Evolutionary conservation across 2,797 vertebrate genomes (phyloP).

Genomic region (Loris lydekkerianus): DNA sequence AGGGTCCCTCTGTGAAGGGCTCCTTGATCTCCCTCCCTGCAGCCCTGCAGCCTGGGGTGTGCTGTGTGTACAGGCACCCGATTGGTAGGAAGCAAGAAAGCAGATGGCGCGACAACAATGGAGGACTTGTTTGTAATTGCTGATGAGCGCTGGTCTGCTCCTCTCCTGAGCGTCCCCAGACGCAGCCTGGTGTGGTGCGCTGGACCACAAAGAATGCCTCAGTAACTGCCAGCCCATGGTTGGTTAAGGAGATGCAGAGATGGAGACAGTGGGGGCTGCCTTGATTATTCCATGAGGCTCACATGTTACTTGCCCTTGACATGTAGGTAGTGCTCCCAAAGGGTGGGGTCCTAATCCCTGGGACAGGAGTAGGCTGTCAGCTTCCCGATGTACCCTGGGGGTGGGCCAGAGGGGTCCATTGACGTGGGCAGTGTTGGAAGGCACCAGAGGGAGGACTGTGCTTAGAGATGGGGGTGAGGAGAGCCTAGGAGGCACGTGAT

Average conservation of each 20-base stretch:
- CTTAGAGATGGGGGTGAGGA: background rate
- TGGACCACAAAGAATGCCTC: conserved; percentile 76
- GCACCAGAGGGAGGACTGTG: background rate
- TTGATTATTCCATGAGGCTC: conserved; percentile 76
- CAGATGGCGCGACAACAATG: conserved; percentile 83
- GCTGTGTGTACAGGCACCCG: conserved; percentile 31
- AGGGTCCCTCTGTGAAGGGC: conserved; percentile 45
- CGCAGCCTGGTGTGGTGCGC: conserved; percentile 71
- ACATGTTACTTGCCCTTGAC: conserved; percentile 79
- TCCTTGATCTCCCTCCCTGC: conserved; percentile 58
- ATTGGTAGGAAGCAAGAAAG: conserved; percentile 79
- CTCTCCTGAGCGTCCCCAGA: conserved; percentile 74
- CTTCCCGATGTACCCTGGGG: conserved; percentile 17
- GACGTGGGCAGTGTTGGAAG: background rate
- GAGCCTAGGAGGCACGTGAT: background rate
- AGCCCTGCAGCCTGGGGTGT: conserved; percentile 41
- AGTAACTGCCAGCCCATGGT: conserved; percentile 71
- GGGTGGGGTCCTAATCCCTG: background rate
- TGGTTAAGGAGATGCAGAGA: conserved; percentile 73
- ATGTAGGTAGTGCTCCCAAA: conserved; percentile 34
- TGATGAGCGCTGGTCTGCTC: conserved; percentile 79
- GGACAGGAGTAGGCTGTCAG: conserved; percentile 32
- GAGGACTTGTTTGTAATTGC: conserved; percentile 85
- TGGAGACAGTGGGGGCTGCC: conserved; percentile 67
- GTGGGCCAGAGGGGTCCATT: background rate